Percentiles rank a stretch among this genome's conserved stretches.
These are phyloP conservation scores for Galago senegalensis DNA, from an alignment of 2,797 vertebrate species.

Conservation along the genomic window DNA sequence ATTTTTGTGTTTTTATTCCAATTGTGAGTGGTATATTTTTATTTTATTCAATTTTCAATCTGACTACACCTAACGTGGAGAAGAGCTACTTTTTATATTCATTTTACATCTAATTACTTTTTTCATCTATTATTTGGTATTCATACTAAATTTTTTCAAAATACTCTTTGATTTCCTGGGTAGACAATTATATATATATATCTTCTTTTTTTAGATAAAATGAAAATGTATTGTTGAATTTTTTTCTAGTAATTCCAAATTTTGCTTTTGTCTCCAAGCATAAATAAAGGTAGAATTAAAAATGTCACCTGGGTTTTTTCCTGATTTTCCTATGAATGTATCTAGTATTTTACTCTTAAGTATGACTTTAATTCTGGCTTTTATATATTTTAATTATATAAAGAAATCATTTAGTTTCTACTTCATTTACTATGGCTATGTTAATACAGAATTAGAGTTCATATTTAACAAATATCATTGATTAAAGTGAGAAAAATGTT, in stretches of 20 bases:
- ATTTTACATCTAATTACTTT: neutral
- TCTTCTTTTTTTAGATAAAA: neutral
- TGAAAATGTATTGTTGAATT: neutral
- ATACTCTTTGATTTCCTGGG: neutral
- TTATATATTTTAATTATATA: constrained; percentile 35
- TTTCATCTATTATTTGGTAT: neutral
- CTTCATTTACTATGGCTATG: neutral
- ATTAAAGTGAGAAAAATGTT: neutral
- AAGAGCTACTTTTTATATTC: neutral
- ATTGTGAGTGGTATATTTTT: neutral
- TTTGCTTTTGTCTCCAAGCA: neutral
- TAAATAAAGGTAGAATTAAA: constrained; percentile 19
- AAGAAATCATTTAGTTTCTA: neutral
- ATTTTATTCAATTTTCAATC: constrained; percentile 18
- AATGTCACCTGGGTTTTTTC: neutral
- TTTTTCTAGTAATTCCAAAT: constrained; percentile 20
- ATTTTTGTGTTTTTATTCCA: neutral
- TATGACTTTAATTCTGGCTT: neutral
- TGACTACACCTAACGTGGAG: neutral
- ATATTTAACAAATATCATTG: neutral
- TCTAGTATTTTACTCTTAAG: neutral
- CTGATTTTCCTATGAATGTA: constrained; percentile 1
- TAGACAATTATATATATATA: neutral
- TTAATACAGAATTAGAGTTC: neutral
- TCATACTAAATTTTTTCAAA: neutral